Conservation (phyloP, 1,140 invertebrate species). For the Drosophila nigrodunni region DNA sequence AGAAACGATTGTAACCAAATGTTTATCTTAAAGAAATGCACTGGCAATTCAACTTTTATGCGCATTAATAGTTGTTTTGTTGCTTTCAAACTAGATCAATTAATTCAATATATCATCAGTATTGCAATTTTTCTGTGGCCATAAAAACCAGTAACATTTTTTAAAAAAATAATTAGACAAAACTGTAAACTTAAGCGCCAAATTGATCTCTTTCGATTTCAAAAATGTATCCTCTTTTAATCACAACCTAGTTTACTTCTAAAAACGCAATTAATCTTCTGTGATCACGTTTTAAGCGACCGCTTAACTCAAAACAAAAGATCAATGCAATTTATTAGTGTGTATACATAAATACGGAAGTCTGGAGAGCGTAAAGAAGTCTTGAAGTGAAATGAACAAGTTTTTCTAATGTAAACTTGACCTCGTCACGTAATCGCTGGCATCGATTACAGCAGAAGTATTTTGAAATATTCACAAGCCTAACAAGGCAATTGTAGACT, state of each 20-base stretch:
- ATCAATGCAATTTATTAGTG: background rate
- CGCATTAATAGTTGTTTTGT: too few relatives aligned
- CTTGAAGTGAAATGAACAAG: conserved; percentile 27
- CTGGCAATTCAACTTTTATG: background rate
- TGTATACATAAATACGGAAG: background rate
- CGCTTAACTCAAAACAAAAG: too few relatives aligned
- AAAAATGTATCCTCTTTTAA: too few relatives aligned
- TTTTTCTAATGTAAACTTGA: conserved; percentile 7
- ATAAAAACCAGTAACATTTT: too few relatives aligned
- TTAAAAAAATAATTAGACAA: too few relatives aligned
- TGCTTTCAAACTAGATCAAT: background rate
- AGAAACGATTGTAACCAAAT: background rate
- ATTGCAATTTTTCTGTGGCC: too few relatives aligned
- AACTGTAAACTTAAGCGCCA: too few relatives aligned
- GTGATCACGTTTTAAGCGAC: background rate
- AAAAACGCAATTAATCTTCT: too few relatives aligned
- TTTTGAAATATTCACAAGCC: background rate
- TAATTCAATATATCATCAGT: background rate
- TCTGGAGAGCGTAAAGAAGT: background rate
- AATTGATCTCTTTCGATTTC: too few relatives aligned
- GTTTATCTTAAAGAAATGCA: background rate
- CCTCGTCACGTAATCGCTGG: conserved; percentile 31
- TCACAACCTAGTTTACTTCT: too few relatives aligned
- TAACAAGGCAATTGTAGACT: conserved; percentile 12
- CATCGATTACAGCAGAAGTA: conserved; percentile 37